These are phyloP conservation scores for Phortica variegata DNA, from an alignment of 1,140 invertebrate genomes.

Conservation along the genomic window DNA sequence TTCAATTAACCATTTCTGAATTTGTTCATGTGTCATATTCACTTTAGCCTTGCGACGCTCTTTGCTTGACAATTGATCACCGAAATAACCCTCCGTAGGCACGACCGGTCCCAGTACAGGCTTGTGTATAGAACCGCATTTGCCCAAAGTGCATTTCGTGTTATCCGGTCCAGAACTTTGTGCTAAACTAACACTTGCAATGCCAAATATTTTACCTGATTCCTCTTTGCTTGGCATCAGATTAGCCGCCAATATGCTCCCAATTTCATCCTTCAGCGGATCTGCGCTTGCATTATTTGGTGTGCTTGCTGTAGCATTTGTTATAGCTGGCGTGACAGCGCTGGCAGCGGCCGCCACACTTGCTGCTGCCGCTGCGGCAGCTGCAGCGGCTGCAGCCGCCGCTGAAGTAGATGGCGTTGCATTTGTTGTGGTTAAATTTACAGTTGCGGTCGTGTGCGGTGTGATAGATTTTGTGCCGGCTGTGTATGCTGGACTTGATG, in stretches of 20 bases:
- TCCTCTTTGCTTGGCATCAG: conserved; percentile 57
- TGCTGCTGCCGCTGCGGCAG: not conserved
- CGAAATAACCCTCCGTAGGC: conserved; percentile 50
- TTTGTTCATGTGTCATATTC: conserved; percentile 72
- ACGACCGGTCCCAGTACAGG: conserved; percentile 52
- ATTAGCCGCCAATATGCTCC: conserved; percentile 47
- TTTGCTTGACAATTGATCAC: conserved; percentile 49
- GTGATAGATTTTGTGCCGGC: conserved; percentile 27
- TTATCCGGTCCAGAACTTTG: conserved; percentile 55
- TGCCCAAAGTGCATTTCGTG: conserved; percentile 55
- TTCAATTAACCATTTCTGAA: conserved; percentile 71
- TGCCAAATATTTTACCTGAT: conserved; percentile 57
- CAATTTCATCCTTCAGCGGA: conserved; percentile 48
- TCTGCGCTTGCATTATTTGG: conserved; percentile 21
- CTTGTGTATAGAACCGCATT: conserved; percentile 56
- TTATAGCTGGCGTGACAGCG: not conserved
- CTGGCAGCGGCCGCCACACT: not conserved
- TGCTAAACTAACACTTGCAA: conserved; percentile 55
- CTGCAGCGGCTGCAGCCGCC: conserved; percentile 7
- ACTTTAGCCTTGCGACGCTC: conserved; percentile 66
- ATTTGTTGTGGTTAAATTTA: conserved; percentile 7
- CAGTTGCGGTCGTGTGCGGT: not conserved
- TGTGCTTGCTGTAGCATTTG: not conserved
- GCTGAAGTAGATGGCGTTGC: conserved; percentile 20
- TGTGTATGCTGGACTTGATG: conserved; percentile 21